Conservation (phyloP, 2,888 invertebrate species). For the Gymnosoma rotundatum region DNA sequence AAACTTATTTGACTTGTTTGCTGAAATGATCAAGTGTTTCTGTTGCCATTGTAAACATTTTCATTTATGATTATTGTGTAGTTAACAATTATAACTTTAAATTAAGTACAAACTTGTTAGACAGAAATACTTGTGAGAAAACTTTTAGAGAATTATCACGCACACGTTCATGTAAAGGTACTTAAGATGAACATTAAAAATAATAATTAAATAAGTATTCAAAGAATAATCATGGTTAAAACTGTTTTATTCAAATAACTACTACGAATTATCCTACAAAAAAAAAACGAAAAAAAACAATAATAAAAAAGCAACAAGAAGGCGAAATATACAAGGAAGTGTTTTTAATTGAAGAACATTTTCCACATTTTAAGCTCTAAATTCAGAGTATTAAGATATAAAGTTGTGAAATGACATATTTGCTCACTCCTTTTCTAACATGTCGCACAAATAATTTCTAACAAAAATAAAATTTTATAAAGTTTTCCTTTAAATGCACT, state of each 20-base stretch:
- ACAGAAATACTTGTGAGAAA: conserved; percentile 59
- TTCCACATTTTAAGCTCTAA: background rate
- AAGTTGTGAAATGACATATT: background rate
- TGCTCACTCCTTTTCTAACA: background rate
- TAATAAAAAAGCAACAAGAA: too few species aligned
- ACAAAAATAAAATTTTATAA: conserved; percentile 31
- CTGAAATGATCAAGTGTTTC: conserved; percentile 12
- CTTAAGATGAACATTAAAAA: conserved; percentile 57
- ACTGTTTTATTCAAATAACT: background rate
- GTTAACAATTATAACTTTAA: conserved; percentile 68
- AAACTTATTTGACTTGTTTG: conserved; percentile 40
- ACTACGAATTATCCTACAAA: background rate
- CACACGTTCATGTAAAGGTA: conserved; percentile 54
- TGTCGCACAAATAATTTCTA: conserved; percentile 10
- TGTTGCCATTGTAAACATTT: conserved; percentile 44
- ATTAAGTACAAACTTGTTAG: conserved; percentile 65
- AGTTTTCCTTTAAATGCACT: conserved; percentile 61
- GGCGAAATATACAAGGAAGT: background rate
- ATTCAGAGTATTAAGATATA: background rate
- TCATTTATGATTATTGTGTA: conserved; percentile 45
- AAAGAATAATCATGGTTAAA: conserved; percentile 4
- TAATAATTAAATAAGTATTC: conserved; percentile 32
- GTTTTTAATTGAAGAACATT: background rate
- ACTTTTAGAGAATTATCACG: conserved; percentile 61
- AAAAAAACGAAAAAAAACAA: background rate